Conservation (phyloP, 1,140 invertebrate genomes). For the Calliphora vicina region DNA sequence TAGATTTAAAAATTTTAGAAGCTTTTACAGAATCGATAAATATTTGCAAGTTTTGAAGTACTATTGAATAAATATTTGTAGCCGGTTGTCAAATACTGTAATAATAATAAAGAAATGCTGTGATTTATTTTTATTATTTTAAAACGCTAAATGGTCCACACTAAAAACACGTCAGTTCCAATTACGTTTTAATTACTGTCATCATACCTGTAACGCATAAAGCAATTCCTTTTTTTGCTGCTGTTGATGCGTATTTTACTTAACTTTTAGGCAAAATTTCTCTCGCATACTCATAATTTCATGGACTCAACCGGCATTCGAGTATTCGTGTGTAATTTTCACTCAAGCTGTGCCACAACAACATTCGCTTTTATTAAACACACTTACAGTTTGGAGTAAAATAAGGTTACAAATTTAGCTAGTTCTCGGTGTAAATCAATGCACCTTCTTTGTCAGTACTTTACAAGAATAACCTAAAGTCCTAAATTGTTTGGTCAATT, state of each 20-base stretch:
- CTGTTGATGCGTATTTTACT: background rate
- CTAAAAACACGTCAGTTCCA: background rate
- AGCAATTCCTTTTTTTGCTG: constrained; percentile 7
- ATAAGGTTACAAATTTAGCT: background rate
- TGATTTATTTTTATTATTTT: background rate
- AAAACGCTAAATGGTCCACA: background rate
- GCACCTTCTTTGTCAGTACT: too few species aligned
- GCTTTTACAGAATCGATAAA: too few species aligned
- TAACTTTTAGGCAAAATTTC: background rate
- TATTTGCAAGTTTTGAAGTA: too few species aligned
- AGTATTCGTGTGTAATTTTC: background rate
- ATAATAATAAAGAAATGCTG: background rate
- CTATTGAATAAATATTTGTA: too few species aligned
- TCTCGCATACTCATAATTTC: background rate
- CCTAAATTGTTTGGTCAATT: too few species aligned
- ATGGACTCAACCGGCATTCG: background rate
- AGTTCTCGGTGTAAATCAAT: too few species aligned
- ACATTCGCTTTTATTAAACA: background rate
- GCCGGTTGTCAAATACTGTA: too few species aligned
- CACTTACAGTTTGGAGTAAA: background rate
- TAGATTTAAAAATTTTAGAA: background rate
- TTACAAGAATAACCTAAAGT: too few species aligned
- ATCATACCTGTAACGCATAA: constrained; percentile 28
- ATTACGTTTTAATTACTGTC: constrained; percentile 28
- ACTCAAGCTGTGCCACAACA: background rate